These are phyloP conservation scores for Macquaria australasica DNA, from an alignment of 2,113 vertebrate genomes.

Conservation along the genomic window DNA sequence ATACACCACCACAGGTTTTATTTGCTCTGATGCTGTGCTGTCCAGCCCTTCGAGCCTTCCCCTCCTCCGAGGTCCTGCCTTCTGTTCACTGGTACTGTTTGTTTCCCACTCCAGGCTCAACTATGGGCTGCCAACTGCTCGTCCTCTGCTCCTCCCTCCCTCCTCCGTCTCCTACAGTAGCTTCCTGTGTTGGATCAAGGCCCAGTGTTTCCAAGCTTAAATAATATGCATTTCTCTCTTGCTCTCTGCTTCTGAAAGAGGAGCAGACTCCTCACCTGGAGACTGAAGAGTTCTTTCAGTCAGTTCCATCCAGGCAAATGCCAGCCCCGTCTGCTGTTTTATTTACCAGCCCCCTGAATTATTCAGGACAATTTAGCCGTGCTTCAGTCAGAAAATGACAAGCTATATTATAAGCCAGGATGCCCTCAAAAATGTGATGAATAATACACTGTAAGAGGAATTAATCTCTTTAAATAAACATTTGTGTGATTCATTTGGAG, in stretches of 20 bases:
- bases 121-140: conserved; percentile 71
- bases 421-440: conserved; percentile 77
- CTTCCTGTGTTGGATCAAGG: conserved; percentile 69
- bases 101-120: conserved; percentile 69
- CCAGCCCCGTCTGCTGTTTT: conserved; percentile 75
- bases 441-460: conserved; percentile 79
- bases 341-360: conserved; percentile 80
- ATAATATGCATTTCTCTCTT: conserved; percentile 76
- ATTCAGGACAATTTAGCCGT: conserved; percentile 82
- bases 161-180: conserved; percentile 56
- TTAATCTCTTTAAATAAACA: conserved; percentile 82
- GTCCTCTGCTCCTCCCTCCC: conserved; percentile 62
- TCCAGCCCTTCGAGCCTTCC: conserved; percentile 56
- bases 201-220: conserved; percentile 76
- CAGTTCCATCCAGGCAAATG: conserved; percentile 60
- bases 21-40: conserved; percentile 55
- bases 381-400: conserved; percentile 80
- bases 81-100: conserved; percentile 81
- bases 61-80: conserved; percentile 72
- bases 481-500: conserved; percentile 69
- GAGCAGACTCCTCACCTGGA: conserved; percentile 75
- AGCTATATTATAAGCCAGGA: conserved; percentile 78
- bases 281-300: conserved; percentile 70
- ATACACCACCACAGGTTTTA: conserved; percentile 44
- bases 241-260: conserved; percentile 67